Evolutionary conservation across 1,140 invertebrate species (phyloP).

Genomic region (Leptonema lineaticorne): DNA sequence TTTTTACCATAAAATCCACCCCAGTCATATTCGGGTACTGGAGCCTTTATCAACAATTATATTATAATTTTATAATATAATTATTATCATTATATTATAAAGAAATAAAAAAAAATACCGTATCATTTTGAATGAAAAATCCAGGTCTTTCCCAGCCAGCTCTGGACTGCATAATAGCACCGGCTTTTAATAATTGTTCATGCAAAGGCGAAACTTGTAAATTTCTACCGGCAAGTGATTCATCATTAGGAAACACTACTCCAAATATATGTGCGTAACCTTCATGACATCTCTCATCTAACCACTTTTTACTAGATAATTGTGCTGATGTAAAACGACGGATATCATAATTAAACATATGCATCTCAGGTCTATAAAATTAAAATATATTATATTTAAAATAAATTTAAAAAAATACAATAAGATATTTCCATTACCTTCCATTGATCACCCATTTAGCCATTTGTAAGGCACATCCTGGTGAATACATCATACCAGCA

Average conservation of each 20-base stretch:
- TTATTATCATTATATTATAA: slow-evolving; percentile 19
- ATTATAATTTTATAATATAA: background rate
- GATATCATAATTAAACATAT: slow-evolving; percentile 86
- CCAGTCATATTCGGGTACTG: slow-evolving; percentile 75
- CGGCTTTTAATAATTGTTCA: slow-evolving; percentile 65
- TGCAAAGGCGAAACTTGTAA: slow-evolving; percentile 51
- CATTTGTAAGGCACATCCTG: slow-evolving; percentile 80
- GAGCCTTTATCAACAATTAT: slow-evolving; percentile 48
- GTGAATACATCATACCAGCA: slow-evolving; percentile 86
- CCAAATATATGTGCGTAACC: slow-evolving; percentile 85
- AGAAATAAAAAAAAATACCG: slow-evolving; percentile 38
- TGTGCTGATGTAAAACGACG: slow-evolving; percentile 73
- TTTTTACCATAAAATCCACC: slow-evolving; percentile 74
- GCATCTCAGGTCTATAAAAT: slow-evolving; percentile 67
- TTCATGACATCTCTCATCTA: slow-evolving; percentile 79
- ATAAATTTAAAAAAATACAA: too few species aligned
- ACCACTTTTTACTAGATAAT: slow-evolving; percentile 69
- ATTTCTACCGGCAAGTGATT: slow-evolving; percentile 77
- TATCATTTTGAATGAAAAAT: slow-evolving; percentile 60
- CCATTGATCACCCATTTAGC: slow-evolving; percentile 82
- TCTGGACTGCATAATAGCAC: slow-evolving; percentile 82
- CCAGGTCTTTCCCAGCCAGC: slow-evolving; percentile 86
- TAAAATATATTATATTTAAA: background rate
- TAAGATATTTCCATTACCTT: slow-evolving; percentile 48
- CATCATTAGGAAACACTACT: slow-evolving; percentile 81